These are phyloP conservation scores for Pteronura brasiliensis DNA, from an alignment of 2,113 vertebrate species.

Conservation along the genomic window DNA sequence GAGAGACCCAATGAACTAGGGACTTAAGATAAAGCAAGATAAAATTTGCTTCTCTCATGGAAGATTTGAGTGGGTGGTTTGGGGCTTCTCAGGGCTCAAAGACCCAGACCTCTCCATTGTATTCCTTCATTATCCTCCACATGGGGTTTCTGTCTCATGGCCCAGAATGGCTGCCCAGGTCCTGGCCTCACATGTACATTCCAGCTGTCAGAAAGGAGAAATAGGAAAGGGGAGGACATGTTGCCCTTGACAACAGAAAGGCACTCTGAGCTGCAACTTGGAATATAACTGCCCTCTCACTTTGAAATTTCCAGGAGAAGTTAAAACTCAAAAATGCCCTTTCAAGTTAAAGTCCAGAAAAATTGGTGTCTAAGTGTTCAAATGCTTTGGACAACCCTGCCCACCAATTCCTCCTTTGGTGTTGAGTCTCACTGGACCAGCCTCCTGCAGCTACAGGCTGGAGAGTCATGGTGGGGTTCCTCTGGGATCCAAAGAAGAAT, in stretches of 20 bases:
- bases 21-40: background rate
- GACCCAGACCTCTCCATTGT: background rate
- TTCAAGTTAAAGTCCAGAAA: background rate
- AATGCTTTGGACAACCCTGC: background rate
- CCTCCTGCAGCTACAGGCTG: background rate
- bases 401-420: accelerated
- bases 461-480: background rate
- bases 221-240: background rate
- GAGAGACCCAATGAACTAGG: background rate
- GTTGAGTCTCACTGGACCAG: background rate
- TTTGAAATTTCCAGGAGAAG: background rate
- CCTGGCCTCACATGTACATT: background rate
- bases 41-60: background rate
- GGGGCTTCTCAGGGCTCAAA: background rate
- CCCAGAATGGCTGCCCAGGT: background rate
- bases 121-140: no score
- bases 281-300: background rate
- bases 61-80: background rate
- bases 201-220: background rate
- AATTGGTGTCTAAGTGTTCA: background rate
- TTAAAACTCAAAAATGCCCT: background rate
- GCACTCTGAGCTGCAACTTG: background rate
- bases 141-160: background rate
- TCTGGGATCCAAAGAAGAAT: background rate
- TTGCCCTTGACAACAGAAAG: background rate